These are phyloP conservation scores for Sparidentex hasta DNA, from an alignment of 2,797 vertebrate species.

Conservation along the genomic window DNA sequence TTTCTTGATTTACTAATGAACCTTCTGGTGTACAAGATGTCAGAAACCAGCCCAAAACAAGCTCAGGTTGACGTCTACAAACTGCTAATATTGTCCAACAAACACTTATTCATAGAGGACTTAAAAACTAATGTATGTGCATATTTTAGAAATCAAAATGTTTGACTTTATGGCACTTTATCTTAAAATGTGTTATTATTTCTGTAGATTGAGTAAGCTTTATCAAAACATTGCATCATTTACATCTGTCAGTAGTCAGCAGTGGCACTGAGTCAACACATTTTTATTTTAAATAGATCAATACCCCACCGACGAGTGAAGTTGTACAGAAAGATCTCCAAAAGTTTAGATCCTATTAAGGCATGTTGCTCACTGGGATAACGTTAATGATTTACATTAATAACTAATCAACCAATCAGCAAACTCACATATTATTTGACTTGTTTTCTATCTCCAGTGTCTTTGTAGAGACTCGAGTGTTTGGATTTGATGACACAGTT, in stretches of 20 bases:
- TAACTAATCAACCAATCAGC: not conserved
- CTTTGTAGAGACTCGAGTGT: conserved; percentile 6
- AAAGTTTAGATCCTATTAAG: not conserved
- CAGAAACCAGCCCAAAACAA: not conserved
- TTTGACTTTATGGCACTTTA: not conserved
- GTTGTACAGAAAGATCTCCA: not conserved
- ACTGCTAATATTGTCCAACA: not conserved
- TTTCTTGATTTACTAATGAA: not conserved
- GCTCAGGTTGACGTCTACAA: not conserved
- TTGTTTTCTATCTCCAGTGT: not conserved
- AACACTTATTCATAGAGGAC: too few species aligned
- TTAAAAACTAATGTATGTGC: not conserved
- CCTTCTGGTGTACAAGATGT: not conserved
- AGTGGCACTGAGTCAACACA: not conserved
- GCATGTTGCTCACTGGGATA: not conserved
- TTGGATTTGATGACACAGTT: not conserved
- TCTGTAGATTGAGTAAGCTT: not conserved
- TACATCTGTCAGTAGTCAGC: not conserved
- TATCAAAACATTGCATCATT: not conserved
- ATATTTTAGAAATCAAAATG: not conserved
- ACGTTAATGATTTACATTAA: not conserved
- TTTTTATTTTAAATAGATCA: conserved; percentile 10
- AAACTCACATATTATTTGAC: not conserved
- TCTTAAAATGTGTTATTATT: not conserved
- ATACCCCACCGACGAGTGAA: not conserved